Conservation (phyloP, 2,888 invertebrate genomes). For the Sesia bembeciformis region DNA sequence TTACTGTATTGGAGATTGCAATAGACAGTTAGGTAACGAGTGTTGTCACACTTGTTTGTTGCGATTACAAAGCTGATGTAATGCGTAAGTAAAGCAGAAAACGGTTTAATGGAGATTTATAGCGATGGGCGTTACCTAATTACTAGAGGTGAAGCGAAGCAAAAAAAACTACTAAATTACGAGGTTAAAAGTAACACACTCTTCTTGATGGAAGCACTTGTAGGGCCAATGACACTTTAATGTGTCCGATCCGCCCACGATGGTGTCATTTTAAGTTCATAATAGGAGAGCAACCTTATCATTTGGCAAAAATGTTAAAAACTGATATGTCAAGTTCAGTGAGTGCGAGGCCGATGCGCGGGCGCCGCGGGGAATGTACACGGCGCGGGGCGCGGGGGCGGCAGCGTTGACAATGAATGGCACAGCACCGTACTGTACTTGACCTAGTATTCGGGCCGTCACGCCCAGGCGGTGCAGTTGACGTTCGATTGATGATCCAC, state of each 20-base stretch:
- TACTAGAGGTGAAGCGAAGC: neutral
- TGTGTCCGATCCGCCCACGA: neutral
- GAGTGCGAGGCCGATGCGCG: conserved; percentile 52
- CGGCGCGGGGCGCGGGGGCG: conserved; percentile 18
- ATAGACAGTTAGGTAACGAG: conserved; percentile 51
- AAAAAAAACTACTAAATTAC: neutral
- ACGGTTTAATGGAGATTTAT: neutral
- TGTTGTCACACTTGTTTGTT: conserved; percentile 62
- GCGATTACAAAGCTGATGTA: conserved; percentile 55
- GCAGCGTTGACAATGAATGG: conserved; percentile 64
- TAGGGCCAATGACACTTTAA: neutral
- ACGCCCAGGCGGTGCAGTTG: conserved; percentile 32
- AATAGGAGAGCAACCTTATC: too few species aligned
- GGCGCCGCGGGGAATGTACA: conserved; percentile 24
- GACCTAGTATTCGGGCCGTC: conserved; percentile 65
- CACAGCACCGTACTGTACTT: conserved; percentile 70
- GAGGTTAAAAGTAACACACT: neutral
- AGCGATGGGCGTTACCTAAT: neutral
- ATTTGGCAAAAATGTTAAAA: conserved; percentile 34
- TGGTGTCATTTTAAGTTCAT: neutral
- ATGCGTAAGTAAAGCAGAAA: conserved; percentile 15
- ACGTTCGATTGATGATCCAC: conserved; percentile 8
- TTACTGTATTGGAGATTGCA: conserved; percentile 43
- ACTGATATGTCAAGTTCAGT: conserved; percentile 67
- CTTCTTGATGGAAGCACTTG: neutral